Percentiles rank a stretch among this genome's conserved stretches.
These are phyloP conservation scores for Simalia tracyae DNA, from an alignment of 2,797 vertebrate species.

Conservation along the genomic window DNA sequence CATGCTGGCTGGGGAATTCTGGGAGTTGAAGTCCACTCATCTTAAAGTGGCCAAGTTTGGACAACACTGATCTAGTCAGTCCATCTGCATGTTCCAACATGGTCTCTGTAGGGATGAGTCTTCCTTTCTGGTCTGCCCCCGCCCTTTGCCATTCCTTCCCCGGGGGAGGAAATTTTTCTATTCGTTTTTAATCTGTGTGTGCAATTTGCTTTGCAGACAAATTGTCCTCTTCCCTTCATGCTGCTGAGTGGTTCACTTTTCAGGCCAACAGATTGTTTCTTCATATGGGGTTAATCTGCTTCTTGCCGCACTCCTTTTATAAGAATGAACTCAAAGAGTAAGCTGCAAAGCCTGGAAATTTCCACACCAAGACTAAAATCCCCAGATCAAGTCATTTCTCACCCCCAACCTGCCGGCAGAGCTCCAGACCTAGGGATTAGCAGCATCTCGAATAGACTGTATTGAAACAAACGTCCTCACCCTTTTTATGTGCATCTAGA, in stretches of 20 bases:
- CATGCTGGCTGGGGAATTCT: too few relatives aligned
- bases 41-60: too few relatives aligned
- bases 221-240: background rate
- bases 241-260: background rate
- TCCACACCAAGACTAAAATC: background rate
- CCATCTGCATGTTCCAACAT: too few relatives aligned
- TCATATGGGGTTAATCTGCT: background rate
- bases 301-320: background rate
- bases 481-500: background rate
- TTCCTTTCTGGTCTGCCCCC: too few relatives aligned
- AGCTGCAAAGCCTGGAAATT: background rate
- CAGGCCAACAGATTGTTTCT: background rate
- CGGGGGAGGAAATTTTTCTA: too few relatives aligned
- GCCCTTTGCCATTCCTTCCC: too few relatives aligned
- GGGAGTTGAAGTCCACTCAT: too few relatives aligned
- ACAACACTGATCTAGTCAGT: too few relatives aligned
- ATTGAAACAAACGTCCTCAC: background rate
- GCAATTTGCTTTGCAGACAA: background rate
- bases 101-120: too few relatives aligned
- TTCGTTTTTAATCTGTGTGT: too few relatives aligned
- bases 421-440: background rate
- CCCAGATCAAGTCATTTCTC: background rate
- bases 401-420: background rate
- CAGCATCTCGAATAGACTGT: background rate
- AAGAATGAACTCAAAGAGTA: background rate